Evolutionary conservation across 2,888 invertebrate genomes (phyloP).

Genomic region (Julus scanicus): DNA sequence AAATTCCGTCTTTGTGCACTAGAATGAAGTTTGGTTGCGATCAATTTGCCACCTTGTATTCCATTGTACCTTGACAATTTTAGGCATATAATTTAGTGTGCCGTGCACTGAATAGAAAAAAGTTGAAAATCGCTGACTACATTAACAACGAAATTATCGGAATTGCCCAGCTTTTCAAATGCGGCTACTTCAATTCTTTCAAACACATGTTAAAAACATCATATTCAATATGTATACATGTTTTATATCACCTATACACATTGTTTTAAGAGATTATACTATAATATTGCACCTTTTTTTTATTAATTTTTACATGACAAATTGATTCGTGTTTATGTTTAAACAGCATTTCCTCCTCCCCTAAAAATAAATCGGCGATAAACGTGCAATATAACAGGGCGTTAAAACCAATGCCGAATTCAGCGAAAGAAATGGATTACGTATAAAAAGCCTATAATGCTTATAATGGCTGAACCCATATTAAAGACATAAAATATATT

Average conservation of each 20-base stretch:
- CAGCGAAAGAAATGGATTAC: conserved; percentile 32
- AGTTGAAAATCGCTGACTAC: no score
- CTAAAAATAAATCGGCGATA: neutral
- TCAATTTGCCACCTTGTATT: no score
- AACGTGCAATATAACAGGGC: neutral
- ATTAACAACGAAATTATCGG: no score
- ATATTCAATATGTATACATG: no score
- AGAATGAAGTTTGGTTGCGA: no score
- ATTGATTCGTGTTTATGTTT: neutral
- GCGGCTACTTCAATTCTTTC: no score
- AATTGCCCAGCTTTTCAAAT: no score
- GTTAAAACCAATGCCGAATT: neutral
- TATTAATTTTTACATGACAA: neutral
- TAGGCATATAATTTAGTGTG: no score
- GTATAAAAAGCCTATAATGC: conserved; percentile 3
- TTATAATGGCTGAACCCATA: conserved; percentile 6
- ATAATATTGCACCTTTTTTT: neutral
- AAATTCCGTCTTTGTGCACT: no score
- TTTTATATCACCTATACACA: neutral
- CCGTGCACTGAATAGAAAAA: no score
- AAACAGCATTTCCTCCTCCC: neutral
- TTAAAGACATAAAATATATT: conserved; percentile 36
- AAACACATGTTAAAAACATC: no score
- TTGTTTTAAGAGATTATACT: neutral
- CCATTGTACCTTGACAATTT: no score